Percentiles rank a stretch among this genome's conserved stretches.
These are phyloP conservation scores for Lindbergichthys nudifrons DNA, from an alignment of 2,797 vertebrate species.

Conservation along the genomic window DNA sequence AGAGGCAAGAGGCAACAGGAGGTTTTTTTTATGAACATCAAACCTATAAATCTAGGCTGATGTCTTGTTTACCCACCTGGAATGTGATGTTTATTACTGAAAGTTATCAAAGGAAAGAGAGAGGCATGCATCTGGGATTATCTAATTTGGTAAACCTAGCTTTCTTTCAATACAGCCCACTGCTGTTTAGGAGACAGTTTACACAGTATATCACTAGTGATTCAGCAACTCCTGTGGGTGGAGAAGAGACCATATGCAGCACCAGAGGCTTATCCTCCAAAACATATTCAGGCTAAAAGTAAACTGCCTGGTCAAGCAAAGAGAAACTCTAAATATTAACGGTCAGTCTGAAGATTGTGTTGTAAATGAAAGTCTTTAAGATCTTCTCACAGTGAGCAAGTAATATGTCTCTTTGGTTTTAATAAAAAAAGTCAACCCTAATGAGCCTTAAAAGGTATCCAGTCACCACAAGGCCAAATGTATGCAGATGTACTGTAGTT, in stretches of 20 bases:
- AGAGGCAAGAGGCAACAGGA: not conserved
- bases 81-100: conserved; percentile 15
- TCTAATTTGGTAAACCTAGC: conserved; percentile 7
- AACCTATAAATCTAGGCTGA: conserved; percentile 3
- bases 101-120: conserved; percentile 6
- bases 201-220: conserved; percentile 14
- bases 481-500: not conserved
- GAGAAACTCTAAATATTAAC: not conserved
- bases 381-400: not conserved
- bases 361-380: not conserved
- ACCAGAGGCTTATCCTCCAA: not conserved
- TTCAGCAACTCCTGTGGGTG: conserved; percentile 14
- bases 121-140: conserved; percentile 13
- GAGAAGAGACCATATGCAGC: conserved; percentile 1
- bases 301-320: not conserved
- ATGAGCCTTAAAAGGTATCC: not conserved
- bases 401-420: not conserved
- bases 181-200: conserved; percentile 18
- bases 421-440: not conserved
- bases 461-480: not conserved
- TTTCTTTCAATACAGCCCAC: conserved; percentile 18
- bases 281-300: conserved; percentile 13
- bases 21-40: not conserved
- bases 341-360: not conserved
- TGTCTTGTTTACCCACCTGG: conserved; percentile 15